These are phyloP conservation scores for Drosophila ficusphila DNA, from an alignment of 1,140 invertebrate species.

Conservation along the genomic window DNA sequence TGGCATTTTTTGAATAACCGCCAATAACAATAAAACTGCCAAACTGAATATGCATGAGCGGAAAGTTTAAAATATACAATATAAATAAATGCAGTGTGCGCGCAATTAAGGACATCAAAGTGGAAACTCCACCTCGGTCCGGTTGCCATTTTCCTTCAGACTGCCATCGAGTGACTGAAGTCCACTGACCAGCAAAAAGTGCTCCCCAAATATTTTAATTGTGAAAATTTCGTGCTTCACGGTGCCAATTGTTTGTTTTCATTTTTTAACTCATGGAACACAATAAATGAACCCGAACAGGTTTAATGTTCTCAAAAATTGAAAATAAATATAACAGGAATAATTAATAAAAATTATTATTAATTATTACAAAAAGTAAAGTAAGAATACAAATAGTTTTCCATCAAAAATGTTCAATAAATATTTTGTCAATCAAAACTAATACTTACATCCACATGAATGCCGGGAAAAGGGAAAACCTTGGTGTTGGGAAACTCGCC, in stretches of 20 bases:
- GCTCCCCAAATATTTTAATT: background rate
- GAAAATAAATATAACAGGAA: too few relatives aligned
- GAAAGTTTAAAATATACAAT: conserved; percentile 77
- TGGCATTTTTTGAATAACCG: conserved; percentile 63
- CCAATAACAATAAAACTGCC: conserved; percentile 79
- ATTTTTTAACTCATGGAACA: too few relatives aligned
- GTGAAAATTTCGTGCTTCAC: too few relatives aligned
- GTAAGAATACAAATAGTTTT: too few relatives aligned
- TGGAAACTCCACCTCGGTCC: conserved; percentile 9
- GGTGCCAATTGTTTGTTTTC: too few relatives aligned
- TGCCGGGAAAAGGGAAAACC: conserved; percentile 89
- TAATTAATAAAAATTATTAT: too few relatives aligned
- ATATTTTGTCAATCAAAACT: background rate
- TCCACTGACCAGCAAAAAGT: conserved; percentile 7
- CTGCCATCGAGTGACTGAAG: background rate
- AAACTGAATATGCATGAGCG: conserved; percentile 76
- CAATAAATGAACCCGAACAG: too few relatives aligned
- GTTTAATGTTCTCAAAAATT: too few relatives aligned
- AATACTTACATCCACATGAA: conserved; percentile 91
- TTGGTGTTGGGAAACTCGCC: conserved; percentile 88
- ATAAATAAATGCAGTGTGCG: conserved; percentile 76
- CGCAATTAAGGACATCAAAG: conserved; percentile 72
- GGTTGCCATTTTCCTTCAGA: conserved; percentile 16
- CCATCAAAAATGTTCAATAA: too few relatives aligned
- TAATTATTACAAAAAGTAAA: too few relatives aligned